A percentile compares a stretch with the other conserved stretches of the same genome.
Evolutionary conservation across 2,888 invertebrate genomes (phyloP).

Genomic region (Diachrysia chrysitis): DNA sequence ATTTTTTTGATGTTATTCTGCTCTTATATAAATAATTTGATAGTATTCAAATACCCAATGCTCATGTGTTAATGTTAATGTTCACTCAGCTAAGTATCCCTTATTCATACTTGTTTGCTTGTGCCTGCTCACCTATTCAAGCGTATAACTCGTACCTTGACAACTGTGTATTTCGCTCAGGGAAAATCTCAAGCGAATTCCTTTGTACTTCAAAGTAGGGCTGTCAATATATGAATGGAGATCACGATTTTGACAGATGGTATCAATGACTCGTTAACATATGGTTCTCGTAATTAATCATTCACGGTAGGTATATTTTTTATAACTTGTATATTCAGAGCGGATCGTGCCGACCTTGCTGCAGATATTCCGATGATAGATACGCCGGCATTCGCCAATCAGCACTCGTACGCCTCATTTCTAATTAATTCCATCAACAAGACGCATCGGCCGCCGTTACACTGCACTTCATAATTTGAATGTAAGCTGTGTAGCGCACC

Average conservation of each 20-base stretch:
- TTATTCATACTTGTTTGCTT: background rate
- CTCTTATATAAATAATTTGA: too few relatives aligned
- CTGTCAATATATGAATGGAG: constrained; percentile 52
- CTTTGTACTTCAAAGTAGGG: constrained; percentile 40
- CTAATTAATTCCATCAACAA: constrained; percentile 73
- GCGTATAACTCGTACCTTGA: constrained; percentile 18
- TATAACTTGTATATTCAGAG: constrained; percentile 72
- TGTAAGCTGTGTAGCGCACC: constrained; percentile 28
- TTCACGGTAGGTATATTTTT: constrained; percentile 54
- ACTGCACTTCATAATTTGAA: constrained; percentile 57
- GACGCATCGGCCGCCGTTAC: constrained; percentile 62
- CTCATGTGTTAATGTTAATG: background rate
- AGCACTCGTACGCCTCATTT: constrained; percentile 64
- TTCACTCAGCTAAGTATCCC: background rate
- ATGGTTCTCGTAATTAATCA: constrained; percentile 62
- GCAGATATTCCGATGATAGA: constrained; percentile 66
- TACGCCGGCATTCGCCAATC: constrained; percentile 65
- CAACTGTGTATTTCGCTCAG: constrained; percentile 27
- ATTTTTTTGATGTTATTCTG: too few relatives aligned
- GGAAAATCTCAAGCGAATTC: constrained; percentile 50
- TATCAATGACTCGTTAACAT: constrained; percentile 58
- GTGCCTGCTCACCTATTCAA: constrained; percentile 11
- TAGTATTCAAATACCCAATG: too few relatives aligned
- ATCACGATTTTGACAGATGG: constrained; percentile 62
- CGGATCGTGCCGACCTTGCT: constrained; percentile 67